Percentiles rank a stretch among this genome's conserved stretches.
Conservation (phyloP, 2,888 invertebrate species). For the Leptopterna dolabrata region DNA sequence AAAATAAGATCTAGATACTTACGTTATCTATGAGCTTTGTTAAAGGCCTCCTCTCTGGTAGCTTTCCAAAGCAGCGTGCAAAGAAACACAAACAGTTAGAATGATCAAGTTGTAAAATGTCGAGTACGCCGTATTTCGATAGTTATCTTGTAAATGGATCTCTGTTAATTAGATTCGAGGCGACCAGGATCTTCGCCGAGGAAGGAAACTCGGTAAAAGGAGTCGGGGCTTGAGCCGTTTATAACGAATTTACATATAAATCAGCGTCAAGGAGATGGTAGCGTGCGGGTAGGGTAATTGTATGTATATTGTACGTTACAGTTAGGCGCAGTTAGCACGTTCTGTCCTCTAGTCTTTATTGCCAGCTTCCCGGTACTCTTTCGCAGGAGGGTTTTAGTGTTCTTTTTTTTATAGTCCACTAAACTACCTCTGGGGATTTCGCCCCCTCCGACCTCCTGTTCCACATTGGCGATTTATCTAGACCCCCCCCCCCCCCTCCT, state of each 20-base stretch:
- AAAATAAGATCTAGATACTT: no score
- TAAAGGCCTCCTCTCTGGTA: constrained; percentile 56
- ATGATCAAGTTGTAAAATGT: constrained; percentile 19
- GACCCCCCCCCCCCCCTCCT: background rate
- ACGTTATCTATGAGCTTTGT: constrained; percentile 61
- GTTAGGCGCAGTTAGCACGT: constrained; percentile 44
- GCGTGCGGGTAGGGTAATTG: constrained; percentile 34
- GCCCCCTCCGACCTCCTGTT: background rate
- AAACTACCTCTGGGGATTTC: constrained; percentile 46
- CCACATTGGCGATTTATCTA: constrained; percentile 10
- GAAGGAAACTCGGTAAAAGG: background rate
- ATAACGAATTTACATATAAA: constrained; percentile 51
- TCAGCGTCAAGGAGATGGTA: constrained; percentile 39
- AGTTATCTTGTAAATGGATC: constrained; percentile 33
- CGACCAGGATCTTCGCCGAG: background rate
- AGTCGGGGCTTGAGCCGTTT: constrained; percentile 17
- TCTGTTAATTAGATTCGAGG: constrained; percentile 33
- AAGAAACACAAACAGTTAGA: constrained; percentile 40
- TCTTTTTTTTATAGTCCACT: constrained; percentile 47
- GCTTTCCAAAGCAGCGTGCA: constrained; percentile 58
- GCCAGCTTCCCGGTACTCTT: constrained; percentile 18
- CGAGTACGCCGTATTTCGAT: constrained; percentile 14
- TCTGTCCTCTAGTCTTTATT: constrained; percentile 36
- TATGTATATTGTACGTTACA: constrained; percentile 49
- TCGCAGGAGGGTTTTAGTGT: constrained; percentile 46